Percentiles rank a stretch among this genome's conserved stretches.
These are phyloP conservation scores for Aeoliscus strigatus DNA, from an alignment of 2,797 vertebrate genomes.

Conservation along the genomic window DNA sequence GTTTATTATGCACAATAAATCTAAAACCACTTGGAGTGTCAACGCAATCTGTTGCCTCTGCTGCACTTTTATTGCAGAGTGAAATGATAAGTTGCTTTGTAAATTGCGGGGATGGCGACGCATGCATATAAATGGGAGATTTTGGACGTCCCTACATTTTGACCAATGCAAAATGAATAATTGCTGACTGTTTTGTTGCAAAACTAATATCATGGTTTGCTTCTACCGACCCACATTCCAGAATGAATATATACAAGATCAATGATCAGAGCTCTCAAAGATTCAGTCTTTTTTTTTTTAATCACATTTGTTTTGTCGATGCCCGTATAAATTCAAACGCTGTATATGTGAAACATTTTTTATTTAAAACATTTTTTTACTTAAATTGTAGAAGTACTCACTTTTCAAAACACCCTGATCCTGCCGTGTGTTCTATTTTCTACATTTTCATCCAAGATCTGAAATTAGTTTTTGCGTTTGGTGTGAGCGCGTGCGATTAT, in stretches of 20 bases:
- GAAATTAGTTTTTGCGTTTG: slow-evolving; percentile 30
- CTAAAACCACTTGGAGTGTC: slow-evolving; percentile 70
- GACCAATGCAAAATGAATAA: slow-evolving; percentile 52
- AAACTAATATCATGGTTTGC: slow-evolving; percentile 21
- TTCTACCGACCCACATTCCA: slow-evolving; percentile 6
- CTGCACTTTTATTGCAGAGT: slow-evolving; percentile 59
- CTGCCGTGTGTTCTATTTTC: slow-evolving; percentile 22
- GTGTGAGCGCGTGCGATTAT: slow-evolving; percentile 56
- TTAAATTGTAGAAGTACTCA: not conserved
- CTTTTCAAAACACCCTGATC: slow-evolving; percentile 11
- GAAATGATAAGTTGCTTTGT: slow-evolving; percentile 70
- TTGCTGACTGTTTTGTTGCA: slow-evolving; percentile 41
- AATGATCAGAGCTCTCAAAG: not conserved
- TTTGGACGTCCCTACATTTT: slow-evolving; percentile 46
- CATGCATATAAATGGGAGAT: slow-evolving; percentile 65
- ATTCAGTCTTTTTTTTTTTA: slow-evolving; percentile 4
- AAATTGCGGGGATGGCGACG: slow-evolving; percentile 62
- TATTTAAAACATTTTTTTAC: not conserved
- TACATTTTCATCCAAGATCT: slow-evolving; percentile 33
- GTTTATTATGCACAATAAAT: slow-evolving; percentile 76
- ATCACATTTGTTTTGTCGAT: slow-evolving; percentile 1
- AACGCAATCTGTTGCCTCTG: slow-evolving; percentile 64
- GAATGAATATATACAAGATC: slow-evolving; percentile 2
- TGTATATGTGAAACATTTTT: not conserved
- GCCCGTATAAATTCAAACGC: not conserved